Conservation (phyloP, 2,888 invertebrate genomes). For the Tenthredo amoena region DNA sequence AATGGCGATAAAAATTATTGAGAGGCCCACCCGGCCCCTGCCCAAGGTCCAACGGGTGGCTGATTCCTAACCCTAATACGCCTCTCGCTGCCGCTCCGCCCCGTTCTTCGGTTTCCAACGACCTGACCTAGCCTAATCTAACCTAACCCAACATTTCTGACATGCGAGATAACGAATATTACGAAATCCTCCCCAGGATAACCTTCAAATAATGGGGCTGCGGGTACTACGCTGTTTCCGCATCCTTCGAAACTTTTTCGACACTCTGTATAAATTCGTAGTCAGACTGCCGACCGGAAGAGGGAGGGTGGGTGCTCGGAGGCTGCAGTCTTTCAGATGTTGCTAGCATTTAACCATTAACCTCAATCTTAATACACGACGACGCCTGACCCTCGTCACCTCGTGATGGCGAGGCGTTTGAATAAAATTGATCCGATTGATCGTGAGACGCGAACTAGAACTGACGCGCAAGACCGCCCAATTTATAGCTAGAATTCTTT, state of each 20-base stretch:
- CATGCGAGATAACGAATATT: background rate
- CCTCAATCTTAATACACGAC: background rate
- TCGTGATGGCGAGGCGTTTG: background rate
- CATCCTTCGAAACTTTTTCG: background rate
- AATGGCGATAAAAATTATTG: constrained; percentile 57
- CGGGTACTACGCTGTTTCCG: background rate
- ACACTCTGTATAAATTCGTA: background rate
- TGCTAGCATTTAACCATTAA: background rate
- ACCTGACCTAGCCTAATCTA: background rate
- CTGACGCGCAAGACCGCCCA: background rate
- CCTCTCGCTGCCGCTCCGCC: background rate
- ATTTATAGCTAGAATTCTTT: background rate
- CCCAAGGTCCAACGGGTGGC: constrained; percentile 25
- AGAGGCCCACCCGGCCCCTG: background rate
- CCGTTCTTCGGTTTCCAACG: background rate
- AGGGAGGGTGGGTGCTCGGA: background rate
- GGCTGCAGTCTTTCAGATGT: background rate
- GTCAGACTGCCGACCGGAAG: constrained; percentile 7
- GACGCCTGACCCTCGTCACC: too few relatives aligned
- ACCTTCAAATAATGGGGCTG: background rate
- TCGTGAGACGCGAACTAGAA: background rate
- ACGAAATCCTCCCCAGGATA: background rate
- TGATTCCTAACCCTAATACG: background rate
- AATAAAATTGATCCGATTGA: background rate
- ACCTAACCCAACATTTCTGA: background rate